Evolutionary conservation across 2,113 vertebrate species (phyloP).

Genomic region (Gymnobelideus leadbeateri): DNA sequence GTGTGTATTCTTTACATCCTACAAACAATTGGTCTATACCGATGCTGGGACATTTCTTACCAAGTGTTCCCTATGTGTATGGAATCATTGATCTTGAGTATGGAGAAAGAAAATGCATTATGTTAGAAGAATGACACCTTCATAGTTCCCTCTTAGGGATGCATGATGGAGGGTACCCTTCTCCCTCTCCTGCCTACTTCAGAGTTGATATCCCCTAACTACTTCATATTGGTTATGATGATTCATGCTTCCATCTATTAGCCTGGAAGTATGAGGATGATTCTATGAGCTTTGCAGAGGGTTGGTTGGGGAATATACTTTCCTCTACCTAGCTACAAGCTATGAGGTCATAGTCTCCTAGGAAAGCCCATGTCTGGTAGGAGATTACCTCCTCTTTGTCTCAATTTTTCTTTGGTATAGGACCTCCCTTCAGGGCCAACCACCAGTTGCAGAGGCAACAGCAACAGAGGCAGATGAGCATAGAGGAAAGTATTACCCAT

Average conservation of each 20-base stretch:
- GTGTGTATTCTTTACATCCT: too few relatives aligned
- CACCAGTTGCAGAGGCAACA: background rate
- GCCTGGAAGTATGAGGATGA: background rate
- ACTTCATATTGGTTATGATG: too few relatives aligned
- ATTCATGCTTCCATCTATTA: background rate
- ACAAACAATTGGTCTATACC: too few relatives aligned
- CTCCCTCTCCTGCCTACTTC: too few relatives aligned
- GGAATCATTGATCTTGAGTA: too few relatives aligned
- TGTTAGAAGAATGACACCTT: too few relatives aligned
- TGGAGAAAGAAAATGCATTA: too few relatives aligned
- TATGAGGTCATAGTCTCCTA: background rate
- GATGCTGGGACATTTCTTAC: too few relatives aligned
- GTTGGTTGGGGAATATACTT: background rate
- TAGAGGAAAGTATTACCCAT: background rate
- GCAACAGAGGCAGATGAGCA: background rate
- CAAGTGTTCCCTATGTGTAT: too few relatives aligned
- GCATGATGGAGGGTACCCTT: too few relatives aligned
- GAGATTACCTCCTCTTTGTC: background rate
- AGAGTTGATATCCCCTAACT: too few relatives aligned
- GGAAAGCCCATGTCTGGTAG: background rate
- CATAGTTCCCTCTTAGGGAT: too few relatives aligned
- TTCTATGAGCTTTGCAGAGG: background rate
- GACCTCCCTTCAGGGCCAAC: background rate
- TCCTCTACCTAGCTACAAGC: background rate
- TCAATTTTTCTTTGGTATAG: background rate